phyloP scores from a whole-genome alignment of 2,797 vertebrate genomes.

The Enteromius mattozi region DNA sequence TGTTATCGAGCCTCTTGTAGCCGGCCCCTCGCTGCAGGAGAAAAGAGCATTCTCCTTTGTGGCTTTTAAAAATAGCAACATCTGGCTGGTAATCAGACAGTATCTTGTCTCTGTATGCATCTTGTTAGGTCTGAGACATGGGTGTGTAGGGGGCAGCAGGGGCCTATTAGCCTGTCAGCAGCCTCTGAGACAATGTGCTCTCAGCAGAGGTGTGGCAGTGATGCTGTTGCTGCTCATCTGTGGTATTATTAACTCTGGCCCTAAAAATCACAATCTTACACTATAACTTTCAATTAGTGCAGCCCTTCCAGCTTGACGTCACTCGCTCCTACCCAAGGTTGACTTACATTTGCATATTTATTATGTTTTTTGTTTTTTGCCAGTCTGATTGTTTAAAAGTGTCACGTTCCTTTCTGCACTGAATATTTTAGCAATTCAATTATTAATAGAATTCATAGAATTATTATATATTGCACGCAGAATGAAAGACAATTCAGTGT shows the following conservation, averaged over 20 bases:
- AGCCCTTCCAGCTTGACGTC: constrained; percentile 1
- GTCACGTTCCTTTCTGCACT: too few relatives aligned
- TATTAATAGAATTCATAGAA: too few relatives aligned
- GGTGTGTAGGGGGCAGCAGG: constrained; percentile 34
- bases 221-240: not conserved
- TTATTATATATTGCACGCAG: too few relatives aligned
- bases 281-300: constrained; percentile 30
- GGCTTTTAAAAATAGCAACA: constrained; percentile 51
- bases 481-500: too few relatives aligned
- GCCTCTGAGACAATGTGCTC: constrained; percentile 18
- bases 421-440: too few relatives aligned
- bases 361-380: not conserved
- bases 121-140: constrained; percentile 35
- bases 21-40: not conserved
- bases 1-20: constrained; percentile 45
- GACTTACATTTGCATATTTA: constrained; percentile 3
- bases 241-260: constrained; percentile 44
- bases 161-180: constrained; percentile 53
- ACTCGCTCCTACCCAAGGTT: not conserved
- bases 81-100: constrained; percentile 28
- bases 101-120: constrained; percentile 37
- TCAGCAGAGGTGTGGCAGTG: constrained; percentile 39
- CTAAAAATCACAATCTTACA: constrained; percentile 21
- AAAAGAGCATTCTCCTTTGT: constrained; percentile 41
- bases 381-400: not conserved